These are phyloP conservation scores for Alloplasta piceator DNA, from an alignment of 2,888 invertebrate species.

Conservation along the genomic window DNA sequence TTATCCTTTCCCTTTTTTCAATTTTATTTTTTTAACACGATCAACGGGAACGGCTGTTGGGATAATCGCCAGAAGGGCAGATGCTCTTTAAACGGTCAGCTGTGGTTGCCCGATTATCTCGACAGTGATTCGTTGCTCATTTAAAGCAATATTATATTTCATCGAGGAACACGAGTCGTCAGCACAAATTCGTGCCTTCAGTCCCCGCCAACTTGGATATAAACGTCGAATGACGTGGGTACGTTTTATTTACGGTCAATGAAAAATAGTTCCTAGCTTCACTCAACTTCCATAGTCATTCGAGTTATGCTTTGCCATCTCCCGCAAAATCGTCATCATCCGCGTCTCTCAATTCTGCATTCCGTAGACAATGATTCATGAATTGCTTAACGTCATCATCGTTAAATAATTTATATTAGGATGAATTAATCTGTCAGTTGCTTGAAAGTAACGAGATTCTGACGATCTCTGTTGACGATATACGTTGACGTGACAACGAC, in stretches of 20 bases:
- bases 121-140: constrained; percentile 76
- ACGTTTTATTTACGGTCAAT: not conserved
- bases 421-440: no score
- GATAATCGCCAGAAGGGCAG: constrained; percentile 72
- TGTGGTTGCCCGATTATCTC: constrained; percentile 72
- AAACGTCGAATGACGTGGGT: not conserved
- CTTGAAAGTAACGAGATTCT: no score
- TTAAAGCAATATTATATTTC: constrained; percentile 45
- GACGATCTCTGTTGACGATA: constrained; percentile 20
- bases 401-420: no score
- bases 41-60: constrained; percentile 65
- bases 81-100: constrained; percentile 79
- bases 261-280: no score
- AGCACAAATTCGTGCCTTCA: constrained; percentile 16
- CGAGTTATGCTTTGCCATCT: no score
- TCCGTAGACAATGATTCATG: not conserved
- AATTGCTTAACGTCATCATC: no score
- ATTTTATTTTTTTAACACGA: no score
- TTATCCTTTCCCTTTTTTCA: no score
- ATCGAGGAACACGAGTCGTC: constrained; percentile 21
- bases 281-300: no score
- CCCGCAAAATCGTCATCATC: no score
- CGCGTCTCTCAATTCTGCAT: not conserved
- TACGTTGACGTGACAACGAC: constrained; percentile 44
- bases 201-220: no score